These are phyloP conservation scores for Heliconius cydno DNA, from an alignment of 2,888 invertebrate species.

Conservation along the genomic window DNA sequence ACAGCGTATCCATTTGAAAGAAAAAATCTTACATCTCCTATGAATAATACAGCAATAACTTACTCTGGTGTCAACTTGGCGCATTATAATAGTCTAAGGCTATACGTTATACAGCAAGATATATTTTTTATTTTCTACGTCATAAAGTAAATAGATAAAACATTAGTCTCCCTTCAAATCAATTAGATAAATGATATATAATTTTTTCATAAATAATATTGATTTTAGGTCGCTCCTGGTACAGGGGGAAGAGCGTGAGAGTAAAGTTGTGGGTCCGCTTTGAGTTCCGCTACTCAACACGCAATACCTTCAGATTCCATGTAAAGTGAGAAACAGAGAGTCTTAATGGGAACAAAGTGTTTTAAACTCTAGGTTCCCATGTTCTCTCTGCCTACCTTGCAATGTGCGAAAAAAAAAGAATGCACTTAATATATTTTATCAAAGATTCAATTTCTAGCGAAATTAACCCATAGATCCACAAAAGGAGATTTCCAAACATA, in stretches of 20 bases:
- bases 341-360: too few species aligned
- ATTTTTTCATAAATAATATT: not conserved
- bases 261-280: too few species aligned
- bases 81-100: constrained; percentile 27
- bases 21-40: not conserved
- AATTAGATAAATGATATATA: not conserved
- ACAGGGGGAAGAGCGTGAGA: not conserved
- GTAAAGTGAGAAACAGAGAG: too few species aligned
- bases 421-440: too few species aligned
- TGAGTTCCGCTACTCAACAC: too few species aligned
- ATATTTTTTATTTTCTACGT: constrained; percentile 10
- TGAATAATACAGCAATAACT: constrained; percentile 35
- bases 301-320: too few species aligned
- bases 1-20: constrained; percentile 10
- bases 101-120: not conserved
- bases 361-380: too few species aligned
- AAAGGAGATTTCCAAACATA: too few species aligned
- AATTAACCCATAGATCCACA: too few species aligned
- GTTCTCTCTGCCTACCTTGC: too few species aligned
- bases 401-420: too few species aligned
- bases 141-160: not conserved
- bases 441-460: too few species aligned
- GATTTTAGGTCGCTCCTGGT: not conserved
- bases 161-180: not conserved
- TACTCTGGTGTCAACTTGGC: constrained; percentile 34